These are phyloP conservation scores for Macrochelys suwanniensis DNA, from an alignment of 2,797 vertebrate species.

Conservation along the genomic window DNA sequence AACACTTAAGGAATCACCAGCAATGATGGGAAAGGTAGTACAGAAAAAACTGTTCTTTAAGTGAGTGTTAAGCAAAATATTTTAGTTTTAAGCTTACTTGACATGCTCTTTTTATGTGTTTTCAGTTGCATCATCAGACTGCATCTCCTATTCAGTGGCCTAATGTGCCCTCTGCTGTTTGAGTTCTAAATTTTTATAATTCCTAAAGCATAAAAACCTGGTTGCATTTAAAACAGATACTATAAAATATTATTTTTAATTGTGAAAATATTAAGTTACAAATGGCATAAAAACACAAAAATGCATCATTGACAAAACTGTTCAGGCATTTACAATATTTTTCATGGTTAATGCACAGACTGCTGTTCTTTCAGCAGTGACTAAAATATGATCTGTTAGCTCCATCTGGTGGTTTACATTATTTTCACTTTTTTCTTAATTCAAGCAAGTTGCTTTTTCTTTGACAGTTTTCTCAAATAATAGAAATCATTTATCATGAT, in stretches of 20 bases:
- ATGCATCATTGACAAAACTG: neutral
- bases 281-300: neutral
- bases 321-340: fast-evolving
- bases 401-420: conserved; percentile 53
- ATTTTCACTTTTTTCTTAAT: neutral
- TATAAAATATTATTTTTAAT: fast-evolving
- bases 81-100: neutral
- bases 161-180: conserved; percentile 62
- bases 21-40: neutral
- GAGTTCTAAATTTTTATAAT: neutral
- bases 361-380: neutral
- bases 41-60: neutral
- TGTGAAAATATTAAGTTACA: neutral
- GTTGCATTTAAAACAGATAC: neutral
- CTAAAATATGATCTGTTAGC: conserved; percentile 11
- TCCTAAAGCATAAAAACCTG: neutral
- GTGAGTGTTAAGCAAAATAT: neutral
- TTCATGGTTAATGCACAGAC: neutral
- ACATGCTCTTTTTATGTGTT: neutral
- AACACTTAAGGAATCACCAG: neutral
- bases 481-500: neutral
- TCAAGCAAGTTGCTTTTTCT: neutral
- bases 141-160: neutral
- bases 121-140: neutral
- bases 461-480: neutral